These are phyloP conservation scores for Oxyteleia sp. DNA, from an alignment of 2,888 invertebrate genomes.

Conservation along the genomic window DNA sequence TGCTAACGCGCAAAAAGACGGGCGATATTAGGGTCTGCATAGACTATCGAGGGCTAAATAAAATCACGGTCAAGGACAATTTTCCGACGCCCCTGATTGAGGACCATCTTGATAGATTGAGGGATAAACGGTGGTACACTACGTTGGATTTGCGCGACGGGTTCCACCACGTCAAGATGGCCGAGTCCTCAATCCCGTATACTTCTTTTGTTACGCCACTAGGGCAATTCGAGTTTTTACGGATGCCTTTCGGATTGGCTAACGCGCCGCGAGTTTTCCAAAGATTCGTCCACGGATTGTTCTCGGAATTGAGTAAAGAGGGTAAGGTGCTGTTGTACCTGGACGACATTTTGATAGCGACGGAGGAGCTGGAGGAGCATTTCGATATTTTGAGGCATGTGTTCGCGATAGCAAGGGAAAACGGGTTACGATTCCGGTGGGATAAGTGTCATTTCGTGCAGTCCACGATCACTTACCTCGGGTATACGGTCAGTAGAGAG, in stretches of 20 bases:
- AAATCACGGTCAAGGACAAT: slow-evolving; percentile 32
- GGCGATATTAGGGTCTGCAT: slow-evolving; percentile 22
- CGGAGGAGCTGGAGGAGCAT: slow-evolving; percentile 6
- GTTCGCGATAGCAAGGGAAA: slow-evolving; percentile 19
- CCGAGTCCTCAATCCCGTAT: slow-evolving; percentile 1
- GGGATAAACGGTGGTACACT: slow-evolving; percentile 14
- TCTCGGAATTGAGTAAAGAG: not conserved
- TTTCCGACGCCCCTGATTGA: slow-evolving; percentile 34
- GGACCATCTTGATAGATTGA: slow-evolving; percentile 36
- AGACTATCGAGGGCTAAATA: slow-evolving; percentile 27
- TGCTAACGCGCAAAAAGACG: slow-evolving; percentile 8
- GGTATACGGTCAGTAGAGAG: not conserved
- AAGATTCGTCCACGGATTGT: not conserved
- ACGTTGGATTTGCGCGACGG: not conserved
- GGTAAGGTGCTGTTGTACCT: slow-evolving; percentile 17
- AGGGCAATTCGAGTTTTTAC: slow-evolving; percentile 1
- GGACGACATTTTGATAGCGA: slow-evolving; percentile 5
- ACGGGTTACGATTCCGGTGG: not conserved
- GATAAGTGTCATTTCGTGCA: not conserved
- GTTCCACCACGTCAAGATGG: slow-evolving; percentile 20
- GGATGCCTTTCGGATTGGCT: not conserved
- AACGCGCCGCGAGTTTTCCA: slow-evolving; percentile 2
- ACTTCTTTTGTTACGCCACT: slow-evolving; percentile 20
- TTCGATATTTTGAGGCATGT: slow-evolving; percentile 1
- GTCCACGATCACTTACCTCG: not conserved